Evolutionary conservation across 2,888 invertebrate genomes (phyloP).

Genomic region (Subacronicta megacephala): DNA sequence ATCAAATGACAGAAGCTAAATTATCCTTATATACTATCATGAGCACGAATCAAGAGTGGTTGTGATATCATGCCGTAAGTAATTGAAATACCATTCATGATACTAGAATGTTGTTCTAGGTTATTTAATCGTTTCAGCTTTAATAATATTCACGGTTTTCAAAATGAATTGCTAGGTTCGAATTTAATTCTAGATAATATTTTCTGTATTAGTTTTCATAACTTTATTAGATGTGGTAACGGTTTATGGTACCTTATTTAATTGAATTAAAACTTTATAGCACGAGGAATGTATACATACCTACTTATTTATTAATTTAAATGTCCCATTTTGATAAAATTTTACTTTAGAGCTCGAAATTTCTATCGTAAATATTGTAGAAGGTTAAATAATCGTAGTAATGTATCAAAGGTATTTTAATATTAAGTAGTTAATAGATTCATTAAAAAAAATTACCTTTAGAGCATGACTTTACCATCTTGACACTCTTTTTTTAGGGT

Average conservation of each 20-base stretch:
- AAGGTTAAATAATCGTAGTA: no score
- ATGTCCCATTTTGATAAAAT: constrained; percentile 6
- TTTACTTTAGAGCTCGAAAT: constrained; percentile 19
- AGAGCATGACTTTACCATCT: no score
- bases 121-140: no score
- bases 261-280: constrained; percentile 11
- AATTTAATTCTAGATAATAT: constrained; percentile 4
- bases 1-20: no score
- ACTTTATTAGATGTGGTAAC: constrained; percentile 25
- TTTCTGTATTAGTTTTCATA: constrained; percentile 14
- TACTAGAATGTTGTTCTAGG: neutral
- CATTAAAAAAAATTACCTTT: no score
- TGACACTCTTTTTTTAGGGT: no score
- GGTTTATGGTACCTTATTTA: constrained; percentile 16
- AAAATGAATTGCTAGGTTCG: constrained; percentile 7
- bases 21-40: neutral
- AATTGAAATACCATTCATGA: neutral
- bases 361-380: no score
- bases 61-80: neutral
- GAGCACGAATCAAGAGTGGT: neutral
- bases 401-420: constrained; percentile 2
- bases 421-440: no score
- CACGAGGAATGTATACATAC: neutral
- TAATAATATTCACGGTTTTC: constrained; percentile 15
- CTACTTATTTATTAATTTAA: constrained; percentile 1